Evolutionary conservation across 2,888 invertebrate species (phyloP).

Genomic region (Caenorhabditis sinica): DNA sequence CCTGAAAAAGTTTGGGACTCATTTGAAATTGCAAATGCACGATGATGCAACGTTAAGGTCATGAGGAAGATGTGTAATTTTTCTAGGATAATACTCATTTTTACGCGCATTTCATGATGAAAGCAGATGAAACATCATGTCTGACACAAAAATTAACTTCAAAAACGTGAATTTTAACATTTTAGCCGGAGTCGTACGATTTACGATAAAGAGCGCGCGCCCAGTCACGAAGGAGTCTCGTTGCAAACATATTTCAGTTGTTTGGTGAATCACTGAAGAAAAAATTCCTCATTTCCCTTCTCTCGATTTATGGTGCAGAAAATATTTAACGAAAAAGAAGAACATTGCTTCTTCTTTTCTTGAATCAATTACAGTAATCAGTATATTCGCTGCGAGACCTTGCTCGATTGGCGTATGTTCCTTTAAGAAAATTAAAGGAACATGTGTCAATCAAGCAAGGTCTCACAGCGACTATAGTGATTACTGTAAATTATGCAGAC

Average conservation of each 20-base stretch:
- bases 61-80: background rate
- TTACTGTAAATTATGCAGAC: too few relatives aligned
- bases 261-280: too few relatives aligned
- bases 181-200: conserved; percentile 43
- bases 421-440: too few relatives aligned
- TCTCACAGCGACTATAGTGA: too few relatives aligned
- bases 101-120: background rate
- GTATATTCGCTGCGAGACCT: too few relatives aligned
- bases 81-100: background rate
- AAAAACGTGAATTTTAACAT: conserved; percentile 23
- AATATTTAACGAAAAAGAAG: too few relatives aligned
- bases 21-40: background rate
- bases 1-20: conserved; percentile 22
- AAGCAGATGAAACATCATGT: background rate
- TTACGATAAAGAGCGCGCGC: conserved; percentile 56
- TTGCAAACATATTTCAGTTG: conserved; percentile 33
- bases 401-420: too few relatives aligned
- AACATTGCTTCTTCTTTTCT: too few relatives aligned
- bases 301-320: too few relatives aligned
- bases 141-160: background rate
- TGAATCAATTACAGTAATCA: too few relatives aligned
- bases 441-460: too few relatives aligned
- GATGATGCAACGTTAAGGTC: conserved; percentile 27
- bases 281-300: background rate
- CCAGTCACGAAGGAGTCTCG: conserved; percentile 49